Conservation (phyloP, 2,797 vertebrate species). For the Labroides dimidiatus region DNA sequence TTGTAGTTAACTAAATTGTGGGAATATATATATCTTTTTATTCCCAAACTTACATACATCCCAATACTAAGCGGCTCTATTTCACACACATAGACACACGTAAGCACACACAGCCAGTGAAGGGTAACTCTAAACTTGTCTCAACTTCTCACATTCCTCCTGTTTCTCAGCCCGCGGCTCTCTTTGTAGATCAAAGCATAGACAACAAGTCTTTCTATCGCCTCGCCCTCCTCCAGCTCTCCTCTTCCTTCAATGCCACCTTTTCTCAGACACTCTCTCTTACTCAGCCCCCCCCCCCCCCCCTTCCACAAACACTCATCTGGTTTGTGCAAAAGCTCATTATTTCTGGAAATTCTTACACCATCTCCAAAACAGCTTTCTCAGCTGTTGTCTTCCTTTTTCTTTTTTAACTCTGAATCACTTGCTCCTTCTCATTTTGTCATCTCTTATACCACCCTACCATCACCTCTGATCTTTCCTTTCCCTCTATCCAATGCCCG, state of each 20-base stretch:
- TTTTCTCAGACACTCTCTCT: conserved; percentile 45
- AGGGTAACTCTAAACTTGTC: conserved; percentile 76
- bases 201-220: conserved; percentile 67
- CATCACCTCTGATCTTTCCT: conserved; percentile 64
- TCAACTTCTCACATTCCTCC: conserved; percentile 78
- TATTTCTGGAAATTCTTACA: conserved; percentile 17
- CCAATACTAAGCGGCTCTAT: conserved; percentile 6
- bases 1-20: too few relatives aligned
- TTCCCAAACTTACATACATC: too few relatives aligned
- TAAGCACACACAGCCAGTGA: conserved; percentile 34
- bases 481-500: conserved; percentile 53
- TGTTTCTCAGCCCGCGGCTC: conserved; percentile 71
- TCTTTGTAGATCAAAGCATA: conserved; percentile 83
- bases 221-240: conserved; percentile 47
- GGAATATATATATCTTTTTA: too few relatives aligned
- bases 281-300: too few relatives aligned
- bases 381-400: conserved; percentile 24
- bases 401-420: not conserved
- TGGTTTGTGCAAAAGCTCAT: conserved; percentile 17
- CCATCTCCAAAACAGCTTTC: conserved; percentile 1
- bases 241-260: conserved; percentile 65
- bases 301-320: conserved; percentile 36
- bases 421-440: conserved; percentile 27
- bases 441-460: conserved; percentile 51
- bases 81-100: conserved; percentile 8